phyloP scores from a whole-genome alignment of 2,888 invertebrate genomes.

The Aphidoletes aphidimyza region DNA sequence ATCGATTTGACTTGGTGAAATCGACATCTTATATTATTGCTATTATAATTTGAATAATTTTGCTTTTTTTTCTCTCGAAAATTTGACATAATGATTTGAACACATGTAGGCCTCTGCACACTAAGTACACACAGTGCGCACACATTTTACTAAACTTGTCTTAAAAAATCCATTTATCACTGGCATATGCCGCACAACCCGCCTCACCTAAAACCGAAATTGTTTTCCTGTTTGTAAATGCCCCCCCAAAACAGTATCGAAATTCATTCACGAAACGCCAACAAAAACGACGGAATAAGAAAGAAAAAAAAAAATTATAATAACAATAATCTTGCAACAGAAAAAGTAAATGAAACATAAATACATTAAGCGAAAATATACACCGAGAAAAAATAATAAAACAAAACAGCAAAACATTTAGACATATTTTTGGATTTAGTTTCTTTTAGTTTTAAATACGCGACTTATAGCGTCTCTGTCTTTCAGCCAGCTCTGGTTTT shows the following conservation, averaged over 20 bases:
- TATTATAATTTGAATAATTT: neutral
- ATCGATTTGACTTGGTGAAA: neutral
- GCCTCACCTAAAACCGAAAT: too few relatives aligned
- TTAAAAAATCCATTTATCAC: too few relatives aligned
- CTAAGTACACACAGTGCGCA: too few relatives aligned
- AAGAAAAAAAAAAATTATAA: conserved; percentile 28
- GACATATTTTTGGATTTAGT: neutral
- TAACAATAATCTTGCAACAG: conserved; percentile 32
- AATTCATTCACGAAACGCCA: too few relatives aligned
- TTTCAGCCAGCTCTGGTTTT: conserved; percentile 26
- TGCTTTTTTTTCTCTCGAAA: too few relatives aligned
- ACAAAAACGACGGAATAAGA: neutral
- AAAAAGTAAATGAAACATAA: conserved; percentile 23
- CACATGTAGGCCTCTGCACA: too few relatives aligned
- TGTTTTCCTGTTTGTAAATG: too few relatives aligned
- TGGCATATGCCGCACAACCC: too few relatives aligned
- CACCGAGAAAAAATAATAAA: too few relatives aligned
- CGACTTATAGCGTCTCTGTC: neutral
- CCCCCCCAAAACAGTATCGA: neutral
- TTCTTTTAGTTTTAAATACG: neutral
- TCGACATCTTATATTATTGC: neutral
- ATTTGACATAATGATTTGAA: too few relatives aligned
- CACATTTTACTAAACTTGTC: too few relatives aligned
- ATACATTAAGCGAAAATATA: conserved; percentile 21
- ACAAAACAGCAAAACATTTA: conserved; percentile 35